Evolutionary conservation across 2,113 vertebrate species (phyloP).

Genomic region (Trogon surrucura): DNA sequence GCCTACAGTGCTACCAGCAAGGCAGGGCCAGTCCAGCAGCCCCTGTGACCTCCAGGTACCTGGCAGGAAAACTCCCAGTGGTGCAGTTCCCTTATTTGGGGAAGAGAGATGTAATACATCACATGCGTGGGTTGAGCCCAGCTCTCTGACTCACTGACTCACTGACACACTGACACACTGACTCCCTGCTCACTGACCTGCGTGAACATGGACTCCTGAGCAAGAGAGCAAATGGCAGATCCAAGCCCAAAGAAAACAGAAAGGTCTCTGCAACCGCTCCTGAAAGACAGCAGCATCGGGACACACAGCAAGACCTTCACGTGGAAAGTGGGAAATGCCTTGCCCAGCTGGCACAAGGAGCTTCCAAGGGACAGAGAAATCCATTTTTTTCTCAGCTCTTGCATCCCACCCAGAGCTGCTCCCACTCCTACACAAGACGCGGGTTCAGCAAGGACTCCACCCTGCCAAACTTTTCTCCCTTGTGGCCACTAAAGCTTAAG

Average conservation of each 20-base stretch:
- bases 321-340: rapidly evolving
- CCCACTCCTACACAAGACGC: rapidly evolving
- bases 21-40: not conserved
- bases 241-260: not conserved
- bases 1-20: rapidly evolving
- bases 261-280: not conserved
- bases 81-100: not conserved
- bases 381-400: not conserved
- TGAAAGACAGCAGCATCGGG: rapidly evolving
- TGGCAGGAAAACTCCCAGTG: not conserved
- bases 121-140: not conserved
- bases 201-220: rapidly evolving
- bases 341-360: not conserved
- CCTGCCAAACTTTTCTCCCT: not conserved
- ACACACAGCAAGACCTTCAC: not conserved
- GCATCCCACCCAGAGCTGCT: not conserved
- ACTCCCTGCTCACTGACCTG: not conserved
- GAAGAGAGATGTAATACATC: rapidly evolving
- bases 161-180: too few relatives aligned
- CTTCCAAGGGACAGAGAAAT: not conserved
- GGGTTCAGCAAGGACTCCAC: not conserved
- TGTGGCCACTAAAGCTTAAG: not conserved
- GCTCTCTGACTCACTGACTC: too few relatives aligned
- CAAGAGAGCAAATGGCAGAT: not conserved
- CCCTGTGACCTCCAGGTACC: not conserved